A percentile compares a stretch with the other conserved stretches of the same genome.
Conservation (phyloP, 2,113 vertebrate genomes). For the Hystrix cristata region DNA sequence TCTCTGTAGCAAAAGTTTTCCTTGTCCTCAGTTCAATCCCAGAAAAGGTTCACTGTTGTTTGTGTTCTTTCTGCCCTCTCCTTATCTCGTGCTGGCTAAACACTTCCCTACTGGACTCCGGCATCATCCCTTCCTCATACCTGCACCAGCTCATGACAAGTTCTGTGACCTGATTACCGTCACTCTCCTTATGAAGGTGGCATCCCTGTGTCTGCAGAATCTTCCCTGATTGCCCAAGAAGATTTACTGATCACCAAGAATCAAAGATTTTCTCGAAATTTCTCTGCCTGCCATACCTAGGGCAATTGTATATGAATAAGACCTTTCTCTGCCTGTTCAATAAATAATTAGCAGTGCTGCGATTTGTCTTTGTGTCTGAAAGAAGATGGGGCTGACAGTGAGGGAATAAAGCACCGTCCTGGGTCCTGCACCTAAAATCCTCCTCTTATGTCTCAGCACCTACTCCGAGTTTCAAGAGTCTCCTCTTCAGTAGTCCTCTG, state of each 20-base stretch:
- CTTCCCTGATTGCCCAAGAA: neutral
- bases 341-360: conserved; percentile 42
- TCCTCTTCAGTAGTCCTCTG: neutral
- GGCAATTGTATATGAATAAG: neutral
- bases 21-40: neutral
- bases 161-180: neutral
- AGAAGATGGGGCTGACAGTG: neutral
- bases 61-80: neutral
- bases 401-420: neutral
- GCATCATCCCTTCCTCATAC: neutral
- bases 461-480: neutral
- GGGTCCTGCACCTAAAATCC: neutral
- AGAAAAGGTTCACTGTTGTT: neutral
- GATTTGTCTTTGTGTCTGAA: neutral
- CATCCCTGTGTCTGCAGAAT: neutral
- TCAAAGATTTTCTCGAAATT: neutral
- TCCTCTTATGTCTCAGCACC: neutral
- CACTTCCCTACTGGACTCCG: neutral
- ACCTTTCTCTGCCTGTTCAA: neutral
- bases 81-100: neutral
- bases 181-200: accelerated
- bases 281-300: neutral
- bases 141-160: neutral
- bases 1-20: neutral
- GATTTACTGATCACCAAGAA: neutral